Base-by-base conservation (phyloP, 1,140 invertebrate species). In the Anagrus nilaparvatae region DNA sequence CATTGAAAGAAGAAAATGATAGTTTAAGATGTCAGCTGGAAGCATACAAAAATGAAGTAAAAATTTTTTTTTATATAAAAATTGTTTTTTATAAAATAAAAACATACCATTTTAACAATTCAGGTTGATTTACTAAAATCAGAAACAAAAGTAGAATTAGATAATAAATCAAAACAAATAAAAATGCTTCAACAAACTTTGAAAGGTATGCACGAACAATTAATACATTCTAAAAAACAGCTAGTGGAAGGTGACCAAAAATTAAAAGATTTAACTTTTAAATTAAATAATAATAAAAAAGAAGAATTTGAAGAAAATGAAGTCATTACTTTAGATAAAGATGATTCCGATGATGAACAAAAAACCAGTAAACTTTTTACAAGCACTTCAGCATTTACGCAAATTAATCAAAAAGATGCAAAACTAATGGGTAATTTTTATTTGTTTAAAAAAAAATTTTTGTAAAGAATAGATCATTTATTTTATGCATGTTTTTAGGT, bases 41-140 rank as follows among this genome's bases (percentile, higher is more conserved):
- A 65, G 91, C 89, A 1, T 93, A 91, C 51, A 91, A 92, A 59
- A 94, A 94, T 69, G 92, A 95, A 70, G 82, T 84, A 46, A 14
- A 34, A 38, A 17, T 25, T n/a, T n/a, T n/a, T n/a, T n/a, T n/a
- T n/a, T n/a, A n/a, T n/a, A 30, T 30, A 17, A 16, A 27, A 13
- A 29, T 25, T 29, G 32, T 6, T 9, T n/a, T 29, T 30, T 20
- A 20, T 20, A 3, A 13, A n/a, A 6, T 21, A 18, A 28, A 24
- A 17, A 38, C 12, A 34, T 40, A 30, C 10, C 29, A 34, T 23
- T 23, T 33, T 47, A 32, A 31, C 32, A 48, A 42, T 24, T 1
- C 31, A 75, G 73, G 71, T 76, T 55, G 71, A 78, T 71, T 47
- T 82, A 54, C 52, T 77, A 46, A 67, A 84, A 72, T 64, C 71